Percentiles rank a stretch among this genome's conserved stretches.
Evolutionary conservation across 2,888 invertebrate species (phyloP).

Genomic region (Nephrocerus scutellatus): DNA sequence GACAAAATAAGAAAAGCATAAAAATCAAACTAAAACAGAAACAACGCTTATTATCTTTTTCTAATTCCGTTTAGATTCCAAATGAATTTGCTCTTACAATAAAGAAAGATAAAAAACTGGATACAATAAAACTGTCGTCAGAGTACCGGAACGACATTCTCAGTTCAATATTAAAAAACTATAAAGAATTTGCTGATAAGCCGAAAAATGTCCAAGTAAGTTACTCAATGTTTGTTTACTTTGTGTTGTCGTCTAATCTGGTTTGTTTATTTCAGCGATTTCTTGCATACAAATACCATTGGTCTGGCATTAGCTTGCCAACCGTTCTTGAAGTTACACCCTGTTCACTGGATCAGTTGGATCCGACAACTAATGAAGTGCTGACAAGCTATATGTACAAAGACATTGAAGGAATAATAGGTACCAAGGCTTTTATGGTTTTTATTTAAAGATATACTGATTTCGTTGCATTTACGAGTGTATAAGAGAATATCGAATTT

Average conservation of each 20-base stretch:
- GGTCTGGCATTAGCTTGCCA: constrained; percentile 88
- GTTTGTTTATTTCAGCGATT: constrained; percentile 55
- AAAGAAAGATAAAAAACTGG: constrained; percentile 84
- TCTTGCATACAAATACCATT: constrained; percentile 91
- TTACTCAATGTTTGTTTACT: constrained; percentile 22
- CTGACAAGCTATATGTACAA: constrained; percentile 80
- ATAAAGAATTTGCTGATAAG: constrained; percentile 73
- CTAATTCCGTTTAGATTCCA: constrained; percentile 48
- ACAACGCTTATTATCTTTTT: neutral
- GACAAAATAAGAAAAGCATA: neutral
- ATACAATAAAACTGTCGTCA: constrained; percentile 93
- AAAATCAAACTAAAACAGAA: neutral
- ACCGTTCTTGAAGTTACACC: constrained; percentile 87
- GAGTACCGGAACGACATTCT: constrained; percentile 89
- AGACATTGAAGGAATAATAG: constrained; percentile 72
- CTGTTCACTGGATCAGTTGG: constrained; percentile 84
- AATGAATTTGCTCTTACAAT: constrained; percentile 74
- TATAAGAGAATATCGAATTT: too few species aligned
- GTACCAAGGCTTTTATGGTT: constrained; percentile 33
- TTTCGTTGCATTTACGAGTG: too few species aligned
- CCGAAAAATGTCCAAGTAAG: constrained; percentile 70
- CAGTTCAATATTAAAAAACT: constrained; percentile 79
- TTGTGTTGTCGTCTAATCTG: neutral
- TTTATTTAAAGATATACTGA: constrained; percentile 18
- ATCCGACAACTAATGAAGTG: constrained; percentile 74